Evolutionary conservation across 1,140 invertebrate species (phyloP), one percentile per base, ranked within the genome.

Genomic region (Procambarus virginalis): DNA sequence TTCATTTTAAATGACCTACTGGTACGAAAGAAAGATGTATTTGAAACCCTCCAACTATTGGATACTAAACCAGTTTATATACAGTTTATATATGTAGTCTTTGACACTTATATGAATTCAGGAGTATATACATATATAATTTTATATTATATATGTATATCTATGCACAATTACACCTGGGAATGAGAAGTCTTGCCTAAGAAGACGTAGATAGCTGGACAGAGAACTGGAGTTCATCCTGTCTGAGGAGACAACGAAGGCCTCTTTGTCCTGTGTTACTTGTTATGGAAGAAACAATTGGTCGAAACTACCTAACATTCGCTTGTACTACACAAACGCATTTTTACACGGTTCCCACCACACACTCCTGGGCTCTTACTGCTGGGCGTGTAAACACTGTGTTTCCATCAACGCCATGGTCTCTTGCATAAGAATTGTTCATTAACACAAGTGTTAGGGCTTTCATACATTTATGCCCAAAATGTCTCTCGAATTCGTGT

Each of bases 131-230:
- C 34, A 34, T 34, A 34, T 34, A 34, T 34, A 34, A 34, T 34
- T 34, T 34, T 34, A 34, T 34, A 34, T 51, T 55, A 51, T 58
- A 77, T 49, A 51, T 85, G 48, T 12, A 45, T 83, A 85, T n/a
- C 76, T 85, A 78, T 78, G 75, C 83, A 85, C 64, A 75, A 51
- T 73, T 76, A 85, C 84, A 86, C 48, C 75, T 76, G 83, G 83
- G 14, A 17, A n/a, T 22, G 60, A 60, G 49, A 17, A 3, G 48
- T 51, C 60, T n/a, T n/a, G 9, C 79, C 2, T n/a, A 60, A 34
- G 79, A 81, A 22, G 51, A 81, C 51, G 10, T 51, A 60, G 60
- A 58, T 81, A 81, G 60, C 79, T 81, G 79, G 4, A 73, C 68
- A 22, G 4, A 68, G 64, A 58, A 58, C 55, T 68, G 22, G 68